A percentile compares a stretch with the other conserved stretches of the same genome.
Conservation (phyloP, 2,113 vertebrate species). For the Centropus unirufus region DNA sequence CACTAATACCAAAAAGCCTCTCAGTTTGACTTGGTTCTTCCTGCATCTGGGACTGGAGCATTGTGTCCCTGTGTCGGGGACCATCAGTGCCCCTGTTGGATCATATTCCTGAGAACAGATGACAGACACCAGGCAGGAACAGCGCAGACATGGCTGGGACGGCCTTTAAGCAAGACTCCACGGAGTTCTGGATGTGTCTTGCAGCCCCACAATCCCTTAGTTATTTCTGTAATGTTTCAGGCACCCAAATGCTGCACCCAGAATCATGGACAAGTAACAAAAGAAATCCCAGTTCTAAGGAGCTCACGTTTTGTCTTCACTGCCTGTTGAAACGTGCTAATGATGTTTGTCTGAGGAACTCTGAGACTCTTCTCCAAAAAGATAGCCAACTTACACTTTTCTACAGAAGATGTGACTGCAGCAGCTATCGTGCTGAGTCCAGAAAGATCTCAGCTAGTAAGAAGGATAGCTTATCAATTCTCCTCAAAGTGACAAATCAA, state of each 20-base stretch:
- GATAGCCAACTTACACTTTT: fast-evolving
- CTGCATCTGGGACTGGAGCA: neutral
- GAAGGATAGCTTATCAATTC: neutral
- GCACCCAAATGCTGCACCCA: neutral
- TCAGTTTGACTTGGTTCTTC: neutral
- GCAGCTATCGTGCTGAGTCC: neutral
- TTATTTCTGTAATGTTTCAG: neutral
- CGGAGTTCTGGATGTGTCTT: neutral
- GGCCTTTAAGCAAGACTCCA: too few relatives aligned
- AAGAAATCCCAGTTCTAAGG: neutral
- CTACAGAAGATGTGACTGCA: neutral
- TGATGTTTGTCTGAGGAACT: neutral
- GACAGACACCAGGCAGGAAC: neutral
- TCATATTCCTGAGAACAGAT: neutral
- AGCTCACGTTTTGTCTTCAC: neutral
- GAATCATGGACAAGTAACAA: neutral
- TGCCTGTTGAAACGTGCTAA: neutral
- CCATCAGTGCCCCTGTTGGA: neutral
- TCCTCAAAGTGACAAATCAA: neutral
- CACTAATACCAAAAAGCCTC: fast-evolving
- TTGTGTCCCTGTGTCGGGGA: fast-evolving
- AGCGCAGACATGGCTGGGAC: neutral
- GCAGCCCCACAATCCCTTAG: neutral
- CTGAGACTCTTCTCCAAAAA: neutral
- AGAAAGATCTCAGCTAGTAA: neutral